Evolutionary conservation across 2,797 vertebrate species (phyloP), one percentile per base, ranked within the genome.

Genomic region (Anisognathus igniventris): DNA sequence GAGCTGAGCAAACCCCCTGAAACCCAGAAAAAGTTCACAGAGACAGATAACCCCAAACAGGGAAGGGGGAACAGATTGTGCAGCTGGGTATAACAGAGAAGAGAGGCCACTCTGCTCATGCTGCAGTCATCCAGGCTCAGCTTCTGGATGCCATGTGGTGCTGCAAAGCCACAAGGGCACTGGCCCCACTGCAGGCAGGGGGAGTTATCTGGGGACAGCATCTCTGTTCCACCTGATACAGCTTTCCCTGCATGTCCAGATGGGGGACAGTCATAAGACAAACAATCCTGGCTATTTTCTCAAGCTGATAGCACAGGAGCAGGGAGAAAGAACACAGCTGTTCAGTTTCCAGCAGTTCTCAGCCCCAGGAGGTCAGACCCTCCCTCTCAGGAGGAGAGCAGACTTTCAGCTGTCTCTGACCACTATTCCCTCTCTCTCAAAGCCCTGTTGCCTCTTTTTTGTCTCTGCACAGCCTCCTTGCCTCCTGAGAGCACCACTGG

Each of bases 241-340:
- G 31, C 44, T 76, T 70, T 42, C 23, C 33, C 37, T 51, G 35
- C 33, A 27, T 3, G 2, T 61, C 61, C 50, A 88, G 47, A 77
- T 7, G 21, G 91, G 86, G 72, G 33, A 89, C 51, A 53, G 28
- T 58, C 57, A 3, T 60, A 73, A 94, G 37, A 80, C 82, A 78
- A 89, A 88, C 64, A 95, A 42, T 77, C 13, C 39, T 50, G 66
- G 12, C 19, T 95, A 37, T 95, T 95, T 96, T 94, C 79, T 88
- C 64, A 94, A 88, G 85, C 58, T 10, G 31, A 90, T 56, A 85
- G 58, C 37, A 71, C 35, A 54, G 0, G 0, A 74, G 37, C 44
- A 54, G 37, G 70, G 61, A 85, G 86, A 86, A 79, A 81, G 76
- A 64, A 88, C 73, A 72, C 79, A 95, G 79, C 65, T 94, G 73